These are phyloP conservation scores for Glaucomys volans DNA, from an alignment of 2,113 vertebrate genomes.

Conservation along the genomic window DNA sequence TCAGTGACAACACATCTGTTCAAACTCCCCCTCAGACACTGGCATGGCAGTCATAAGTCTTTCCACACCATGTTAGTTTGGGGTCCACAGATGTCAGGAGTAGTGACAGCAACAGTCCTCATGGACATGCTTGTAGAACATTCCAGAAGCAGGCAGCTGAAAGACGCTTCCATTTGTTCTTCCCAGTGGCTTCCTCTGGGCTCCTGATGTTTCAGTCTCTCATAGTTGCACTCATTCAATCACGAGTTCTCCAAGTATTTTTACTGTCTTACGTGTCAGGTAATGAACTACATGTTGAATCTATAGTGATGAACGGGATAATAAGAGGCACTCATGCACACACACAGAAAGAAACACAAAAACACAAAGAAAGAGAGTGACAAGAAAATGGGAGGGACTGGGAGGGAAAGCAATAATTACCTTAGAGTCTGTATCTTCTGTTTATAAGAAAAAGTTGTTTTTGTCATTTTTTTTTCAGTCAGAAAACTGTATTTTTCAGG, in stretches of 20 bases:
- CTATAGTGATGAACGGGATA: background rate
- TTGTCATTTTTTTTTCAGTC: background rate
- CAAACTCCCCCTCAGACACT: background rate
- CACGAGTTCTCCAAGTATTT: background rate
- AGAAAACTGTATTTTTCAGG: background rate
- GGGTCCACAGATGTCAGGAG: background rate
- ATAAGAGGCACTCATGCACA: background rate
- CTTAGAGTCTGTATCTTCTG: background rate
- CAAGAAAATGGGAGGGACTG: fast-evolving
- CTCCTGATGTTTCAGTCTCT: background rate
- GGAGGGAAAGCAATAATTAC: background rate
- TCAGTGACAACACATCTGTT: background rate
- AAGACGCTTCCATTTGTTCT: background rate
- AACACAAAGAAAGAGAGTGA: background rate
- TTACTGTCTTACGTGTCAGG: background rate
- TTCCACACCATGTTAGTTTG: fast-evolving
- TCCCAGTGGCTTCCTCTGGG: background rate
- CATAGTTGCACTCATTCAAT: background rate
- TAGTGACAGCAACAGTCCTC: fast-evolving
- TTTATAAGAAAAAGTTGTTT: background rate
- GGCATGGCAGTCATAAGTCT: background rate
- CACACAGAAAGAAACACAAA: background rate
- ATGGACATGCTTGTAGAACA: background rate
- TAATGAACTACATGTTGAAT: background rate
- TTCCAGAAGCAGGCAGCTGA: background rate